These are phyloP conservation scores for Agraylea sexmaculata DNA, from an alignment of 1,140 invertebrate species.

Conservation along the genomic window DNA sequence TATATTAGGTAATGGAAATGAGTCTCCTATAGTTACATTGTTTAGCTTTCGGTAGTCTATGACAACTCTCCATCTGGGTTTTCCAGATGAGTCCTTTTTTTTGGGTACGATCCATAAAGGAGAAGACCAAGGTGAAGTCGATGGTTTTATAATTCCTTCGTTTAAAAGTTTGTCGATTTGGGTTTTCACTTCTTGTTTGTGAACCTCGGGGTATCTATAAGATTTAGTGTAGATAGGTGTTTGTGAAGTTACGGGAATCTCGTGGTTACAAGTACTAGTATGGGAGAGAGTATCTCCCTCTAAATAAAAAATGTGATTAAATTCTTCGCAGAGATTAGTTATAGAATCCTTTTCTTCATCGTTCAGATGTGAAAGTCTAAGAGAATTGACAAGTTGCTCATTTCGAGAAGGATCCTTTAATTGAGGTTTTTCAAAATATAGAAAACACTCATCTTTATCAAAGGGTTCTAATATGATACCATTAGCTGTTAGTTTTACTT, in stretches of 20 bases:
- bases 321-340: too few species aligned
- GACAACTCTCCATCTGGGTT: slow-evolving; percentile 21
- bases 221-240: slow-evolving; percentile 23
- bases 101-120: slow-evolving; percentile 20
- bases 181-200: slow-evolving; percentile 21
- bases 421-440: too few species aligned
- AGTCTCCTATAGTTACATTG: slow-evolving; percentile 18
- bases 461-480: too few species aligned
- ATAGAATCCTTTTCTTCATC: too few species aligned
- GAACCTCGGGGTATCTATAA: slow-evolving; percentile 22
- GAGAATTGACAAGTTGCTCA: too few species aligned
- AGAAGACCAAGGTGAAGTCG: slow-evolving; percentile 17
- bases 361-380: too few species aligned
- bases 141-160: slow-evolving; percentile 20
- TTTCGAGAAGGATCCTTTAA: too few species aligned
- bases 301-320: background rate
- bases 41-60: slow-evolving; percentile 24
- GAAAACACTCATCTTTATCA: too few species aligned
- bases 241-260: slow-evolving; percentile 21
- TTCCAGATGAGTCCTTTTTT: slow-evolving; percentile 20
- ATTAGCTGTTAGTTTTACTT: too few species aligned
- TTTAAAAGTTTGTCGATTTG: slow-evolving; percentile 20
- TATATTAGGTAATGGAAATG: slow-evolving; percentile 37
- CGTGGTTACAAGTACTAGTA: slow-evolving; percentile 15
- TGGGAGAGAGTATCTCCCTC: slow-evolving; percentile 1